phyloP scores from a whole-genome alignment of 2,888 invertebrate species.

The Cremastobaeus sp. region DNA sequence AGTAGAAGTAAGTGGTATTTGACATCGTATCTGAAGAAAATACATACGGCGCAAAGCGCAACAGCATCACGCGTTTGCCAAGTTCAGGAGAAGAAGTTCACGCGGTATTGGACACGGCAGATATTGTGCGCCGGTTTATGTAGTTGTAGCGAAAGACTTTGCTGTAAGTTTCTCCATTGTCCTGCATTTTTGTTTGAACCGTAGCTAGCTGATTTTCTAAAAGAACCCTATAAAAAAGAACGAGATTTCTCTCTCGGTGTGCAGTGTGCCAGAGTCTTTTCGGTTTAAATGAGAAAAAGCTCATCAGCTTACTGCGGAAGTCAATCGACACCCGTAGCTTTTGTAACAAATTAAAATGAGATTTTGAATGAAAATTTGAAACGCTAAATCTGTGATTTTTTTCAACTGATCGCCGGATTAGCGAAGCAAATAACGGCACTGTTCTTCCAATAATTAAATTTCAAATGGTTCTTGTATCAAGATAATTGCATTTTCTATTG shows the following conservation, averaged over 20 bases:
- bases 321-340: too few species aligned
- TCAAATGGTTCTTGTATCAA: too few species aligned
- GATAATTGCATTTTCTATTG: too few species aligned
- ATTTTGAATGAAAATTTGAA: too few species aligned
- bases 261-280: too few species aligned
- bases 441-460: too few species aligned
- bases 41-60: slow-evolving; percentile 58
- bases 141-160: slow-evolving; percentile 45
- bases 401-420: too few species aligned
- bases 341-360: too few species aligned
- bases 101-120: slow-evolving; percentile 29
- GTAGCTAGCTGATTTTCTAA: slow-evolving; percentile 32
- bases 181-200: slow-evolving; percentile 38
- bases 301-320: too few species aligned
- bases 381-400: too few species aligned
- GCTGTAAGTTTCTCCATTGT: slow-evolving; percentile 53
- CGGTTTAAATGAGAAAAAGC: too few species aligned
- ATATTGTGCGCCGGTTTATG: slow-evolving; percentile 56
- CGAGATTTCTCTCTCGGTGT: slow-evolving; percentile 40
- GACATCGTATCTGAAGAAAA: slow-evolving; percentile 45
- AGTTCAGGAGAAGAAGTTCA: slow-evolving; percentile 40
- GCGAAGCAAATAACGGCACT: too few species aligned
- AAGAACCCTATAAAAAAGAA: slow-evolving; percentile 32
- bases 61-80: slow-evolving; percentile 57
- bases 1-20: slow-evolving; percentile 27